phyloP scores from a whole-genome alignment of 2,888 invertebrate genomes.

The Heliconius hortense region DNA sequence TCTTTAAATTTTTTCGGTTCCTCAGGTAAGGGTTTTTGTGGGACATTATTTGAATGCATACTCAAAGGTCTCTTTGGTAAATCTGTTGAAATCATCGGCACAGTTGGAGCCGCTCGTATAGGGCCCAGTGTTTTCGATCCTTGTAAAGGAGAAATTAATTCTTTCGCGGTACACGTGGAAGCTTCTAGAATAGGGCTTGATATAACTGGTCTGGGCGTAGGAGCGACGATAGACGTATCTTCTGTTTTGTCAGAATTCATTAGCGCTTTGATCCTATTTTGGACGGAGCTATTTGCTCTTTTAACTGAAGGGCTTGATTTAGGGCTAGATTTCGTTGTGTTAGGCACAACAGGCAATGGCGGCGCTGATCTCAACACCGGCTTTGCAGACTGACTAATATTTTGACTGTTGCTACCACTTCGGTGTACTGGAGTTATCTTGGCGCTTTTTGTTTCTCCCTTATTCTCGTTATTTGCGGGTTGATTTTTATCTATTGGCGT shows the following conservation, averaged over 20 bases:
- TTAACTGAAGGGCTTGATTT: slow-evolving; percentile 69
- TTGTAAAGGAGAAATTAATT: slow-evolving; percentile 84
- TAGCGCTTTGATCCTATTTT: slow-evolving; percentile 73
- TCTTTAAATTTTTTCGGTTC: slow-evolving; percentile 82
- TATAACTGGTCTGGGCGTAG: slow-evolving; percentile 88
- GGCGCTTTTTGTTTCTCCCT: slow-evolving; percentile 67
- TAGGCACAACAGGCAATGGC: slow-evolving; percentile 83
- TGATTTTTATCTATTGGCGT: slow-evolving; percentile 78
- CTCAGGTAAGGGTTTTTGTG: slow-evolving; percentile 73
- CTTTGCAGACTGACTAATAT: slow-evolving; percentile 64
- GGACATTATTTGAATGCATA: slow-evolving; percentile 66
- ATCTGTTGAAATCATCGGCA: slow-evolving; percentile 65
- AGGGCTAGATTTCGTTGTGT: slow-evolving; percentile 60
- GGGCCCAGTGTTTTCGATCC: slow-evolving; percentile 84
- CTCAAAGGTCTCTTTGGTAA: slow-evolving; percentile 79
- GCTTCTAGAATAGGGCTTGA: slow-evolving; percentile 91
- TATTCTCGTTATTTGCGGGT: slow-evolving; percentile 33
- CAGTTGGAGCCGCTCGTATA: slow-evolving; percentile 81
- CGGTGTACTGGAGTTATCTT: slow-evolving; percentile 79
- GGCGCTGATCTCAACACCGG: slow-evolving; percentile 83
- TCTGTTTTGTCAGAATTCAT: slow-evolving; percentile 71
- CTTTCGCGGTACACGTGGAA: slow-evolving; percentile 90
- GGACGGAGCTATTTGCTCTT: slow-evolving; percentile 69
- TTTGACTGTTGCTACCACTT: slow-evolving; percentile 69
- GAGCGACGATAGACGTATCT: slow-evolving; percentile 73